These are phyloP conservation scores for Lasioglossum leucozonium DNA, from an alignment of 2,888 invertebrate genomes.

Conservation along the genomic window DNA sequence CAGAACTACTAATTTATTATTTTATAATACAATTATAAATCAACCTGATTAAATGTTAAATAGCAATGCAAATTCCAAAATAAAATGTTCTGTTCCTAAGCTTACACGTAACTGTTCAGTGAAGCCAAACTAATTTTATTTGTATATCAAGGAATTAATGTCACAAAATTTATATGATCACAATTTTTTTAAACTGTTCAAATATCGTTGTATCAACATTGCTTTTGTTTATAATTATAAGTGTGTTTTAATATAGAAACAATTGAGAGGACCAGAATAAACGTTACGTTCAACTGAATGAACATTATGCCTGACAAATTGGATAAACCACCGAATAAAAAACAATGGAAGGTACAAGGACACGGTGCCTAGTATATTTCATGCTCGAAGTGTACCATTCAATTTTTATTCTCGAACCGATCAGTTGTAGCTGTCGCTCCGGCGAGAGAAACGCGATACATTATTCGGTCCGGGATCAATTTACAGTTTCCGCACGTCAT, in stretches of 20 bases:
- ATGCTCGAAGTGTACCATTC: constrained; percentile 51
- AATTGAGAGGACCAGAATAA: background rate
- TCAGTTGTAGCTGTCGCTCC: constrained; percentile 48
- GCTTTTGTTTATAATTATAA: too few species aligned
- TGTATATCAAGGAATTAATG: too few species aligned
- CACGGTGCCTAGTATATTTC: constrained; percentile 32
- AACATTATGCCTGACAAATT: background rate
- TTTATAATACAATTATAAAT: too few species aligned
- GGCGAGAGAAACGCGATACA: constrained; percentile 49
- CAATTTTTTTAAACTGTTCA: background rate
- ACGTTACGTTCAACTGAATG: background rate
- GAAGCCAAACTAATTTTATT: too few species aligned
- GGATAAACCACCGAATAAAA: background rate
- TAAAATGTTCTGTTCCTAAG: too few species aligned
- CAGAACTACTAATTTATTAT: too few species aligned
- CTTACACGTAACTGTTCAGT: too few species aligned
- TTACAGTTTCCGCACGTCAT: constrained; percentile 66
- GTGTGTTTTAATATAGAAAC: too few species aligned
- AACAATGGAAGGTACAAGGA: background rate
- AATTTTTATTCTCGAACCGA: constrained; percentile 63
- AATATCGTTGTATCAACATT: too few species aligned
- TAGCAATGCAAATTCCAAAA: too few species aligned
- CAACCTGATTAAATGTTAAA: too few species aligned
- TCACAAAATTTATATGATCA: background rate
- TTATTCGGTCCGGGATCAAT: constrained; percentile 48